phyloP scores from a whole-genome alignment of 2,888 invertebrate species.

The Apotomis betuletana region DNA sequence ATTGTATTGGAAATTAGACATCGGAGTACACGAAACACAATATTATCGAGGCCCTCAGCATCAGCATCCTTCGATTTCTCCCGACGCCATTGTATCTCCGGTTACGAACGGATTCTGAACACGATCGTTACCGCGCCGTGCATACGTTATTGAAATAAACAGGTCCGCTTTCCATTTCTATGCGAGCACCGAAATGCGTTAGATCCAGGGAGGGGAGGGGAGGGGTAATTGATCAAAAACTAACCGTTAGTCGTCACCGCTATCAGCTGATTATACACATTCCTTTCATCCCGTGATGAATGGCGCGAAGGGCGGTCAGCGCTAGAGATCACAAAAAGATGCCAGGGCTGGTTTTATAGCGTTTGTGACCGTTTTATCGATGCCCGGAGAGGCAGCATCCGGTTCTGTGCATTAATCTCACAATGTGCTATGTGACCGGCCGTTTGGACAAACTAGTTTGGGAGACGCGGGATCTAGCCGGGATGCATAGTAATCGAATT shows the following conservation, averaged over 20 bases:
- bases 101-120: slow-evolving; percentile 55
- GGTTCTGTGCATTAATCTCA: slow-evolving; percentile 78
- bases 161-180: slow-evolving; percentile 79
- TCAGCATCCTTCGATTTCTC: slow-evolving; percentile 68
- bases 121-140: slow-evolving; percentile 45
- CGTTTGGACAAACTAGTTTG: slow-evolving; percentile 80
- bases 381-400: slow-evolving; percentile 77
- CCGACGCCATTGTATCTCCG: slow-evolving; percentile 62
- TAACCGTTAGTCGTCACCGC: slow-evolving; percentile 68
- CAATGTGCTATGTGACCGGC: slow-evolving; percentile 72
- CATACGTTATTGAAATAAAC: slow-evolving; percentile 68
- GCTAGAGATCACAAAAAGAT: slow-evolving; percentile 72
- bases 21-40: slow-evolving; percentile 80
- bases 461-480: slow-evolving; percentile 51
- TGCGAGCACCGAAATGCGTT: slow-evolving; percentile 65
- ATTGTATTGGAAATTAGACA: slow-evolving; percentile 83
- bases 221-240: slow-evolving; percentile 73
- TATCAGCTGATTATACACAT: slow-evolving; percentile 75
- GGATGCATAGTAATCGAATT: slow-evolving; percentile 77
- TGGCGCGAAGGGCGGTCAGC: slow-evolving; percentile 67
- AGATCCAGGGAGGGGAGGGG: slow-evolving; percentile 55
- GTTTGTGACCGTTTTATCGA: slow-evolving; percentile 76
- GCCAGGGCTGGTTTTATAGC: slow-evolving; percentile 71
- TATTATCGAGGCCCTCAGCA: slow-evolving; percentile 71
- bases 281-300: slow-evolving; percentile 77